A percentile compares a stretch with the other conserved stretches of the same genome.
phyloP scores from a whole-genome alignment of 2,113 vertebrate genomes.

The Tragulus kanchil region DNA sequence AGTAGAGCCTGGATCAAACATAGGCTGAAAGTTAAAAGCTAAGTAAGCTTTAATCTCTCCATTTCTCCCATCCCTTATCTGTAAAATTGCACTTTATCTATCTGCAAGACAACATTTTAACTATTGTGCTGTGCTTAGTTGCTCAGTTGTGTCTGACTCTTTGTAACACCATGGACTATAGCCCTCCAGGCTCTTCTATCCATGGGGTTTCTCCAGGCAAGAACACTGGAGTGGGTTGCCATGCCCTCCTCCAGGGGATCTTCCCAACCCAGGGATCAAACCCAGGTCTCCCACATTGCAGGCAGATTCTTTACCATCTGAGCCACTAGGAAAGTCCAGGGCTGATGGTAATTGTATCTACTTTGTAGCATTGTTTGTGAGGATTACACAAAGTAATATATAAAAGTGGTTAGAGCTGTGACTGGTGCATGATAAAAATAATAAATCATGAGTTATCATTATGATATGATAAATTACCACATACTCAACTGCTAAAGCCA shows the following conservation, averaged over 20 bases:
- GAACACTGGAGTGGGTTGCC: too few relatives aligned
- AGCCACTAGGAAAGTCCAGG: background rate
- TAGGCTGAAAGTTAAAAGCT: background rate
- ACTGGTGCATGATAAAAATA: background rate
- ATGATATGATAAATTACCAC: background rate
- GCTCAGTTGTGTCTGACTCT: too few relatives aligned
- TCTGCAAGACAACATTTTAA: too few relatives aligned
- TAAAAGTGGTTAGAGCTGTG: background rate
- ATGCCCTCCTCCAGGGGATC: too few relatives aligned
- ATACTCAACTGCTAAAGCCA: background rate
- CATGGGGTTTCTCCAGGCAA: too few relatives aligned
- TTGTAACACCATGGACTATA: too few relatives aligned
- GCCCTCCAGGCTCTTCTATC: too few relatives aligned
- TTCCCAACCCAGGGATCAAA: too few relatives aligned
- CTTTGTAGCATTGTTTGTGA: background rate
- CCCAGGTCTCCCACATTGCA: too few relatives aligned
- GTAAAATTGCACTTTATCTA: background rate
- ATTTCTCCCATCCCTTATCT: background rate
- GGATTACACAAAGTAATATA: background rate
- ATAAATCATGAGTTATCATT: background rate
- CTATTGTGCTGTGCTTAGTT: too few relatives aligned
- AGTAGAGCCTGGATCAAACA: background rate
- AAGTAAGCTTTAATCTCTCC: background rate
- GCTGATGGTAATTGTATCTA: background rate
- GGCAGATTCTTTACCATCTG: too few relatives aligned